These are phyloP conservation scores for Sabatieria punctata DNA, from an alignment of 2,888 invertebrate genomes.

Conservation along the genomic window DNA sequence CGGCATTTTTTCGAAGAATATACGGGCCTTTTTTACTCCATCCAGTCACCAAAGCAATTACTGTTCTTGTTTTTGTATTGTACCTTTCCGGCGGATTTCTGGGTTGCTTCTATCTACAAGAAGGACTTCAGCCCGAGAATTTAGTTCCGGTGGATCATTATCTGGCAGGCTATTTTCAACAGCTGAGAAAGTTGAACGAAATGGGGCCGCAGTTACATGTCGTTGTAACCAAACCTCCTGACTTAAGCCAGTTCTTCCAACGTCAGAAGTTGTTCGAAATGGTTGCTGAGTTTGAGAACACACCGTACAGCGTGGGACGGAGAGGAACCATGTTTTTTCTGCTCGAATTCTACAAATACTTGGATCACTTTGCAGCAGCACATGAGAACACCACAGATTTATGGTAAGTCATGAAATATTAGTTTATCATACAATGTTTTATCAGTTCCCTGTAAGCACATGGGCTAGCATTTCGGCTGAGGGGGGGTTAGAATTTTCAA, in stretches of 20 bases:
- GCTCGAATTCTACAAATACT: slow-evolving; percentile 22
- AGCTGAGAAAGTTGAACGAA: no score
- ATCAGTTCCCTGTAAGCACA: no score
- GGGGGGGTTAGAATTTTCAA: no score
- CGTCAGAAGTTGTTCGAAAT: slow-evolving; percentile 15
- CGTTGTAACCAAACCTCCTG: no score
- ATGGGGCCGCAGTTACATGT: no score
- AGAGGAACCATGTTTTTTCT: slow-evolving; percentile 29
- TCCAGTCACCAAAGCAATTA: slow-evolving; percentile 34
- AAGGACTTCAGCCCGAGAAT: slow-evolving; percentile 29
- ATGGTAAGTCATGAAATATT: no score
- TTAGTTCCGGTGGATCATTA: slow-evolving; percentile 23
- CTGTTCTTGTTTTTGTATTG: slow-evolving; percentile 53
- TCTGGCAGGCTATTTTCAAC: no score
- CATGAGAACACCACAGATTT: no score
- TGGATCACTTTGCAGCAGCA: slow-evolving; percentile 26
- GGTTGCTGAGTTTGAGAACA: slow-evolving; percentile 23
- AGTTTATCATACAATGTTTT: no score
- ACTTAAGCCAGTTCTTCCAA: no score
- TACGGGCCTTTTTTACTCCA: slow-evolving; percentile 27
- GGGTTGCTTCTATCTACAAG: slow-evolving; percentile 46
- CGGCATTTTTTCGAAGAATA: slow-evolving; percentile 16
- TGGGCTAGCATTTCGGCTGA: no score
- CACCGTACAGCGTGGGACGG: slow-evolving; percentile 24
- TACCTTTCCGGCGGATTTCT: slow-evolving; percentile 69